Evolutionary conservation across 2,888 invertebrate species (phyloP).

Genomic region (Gerris lacustris): DNA sequence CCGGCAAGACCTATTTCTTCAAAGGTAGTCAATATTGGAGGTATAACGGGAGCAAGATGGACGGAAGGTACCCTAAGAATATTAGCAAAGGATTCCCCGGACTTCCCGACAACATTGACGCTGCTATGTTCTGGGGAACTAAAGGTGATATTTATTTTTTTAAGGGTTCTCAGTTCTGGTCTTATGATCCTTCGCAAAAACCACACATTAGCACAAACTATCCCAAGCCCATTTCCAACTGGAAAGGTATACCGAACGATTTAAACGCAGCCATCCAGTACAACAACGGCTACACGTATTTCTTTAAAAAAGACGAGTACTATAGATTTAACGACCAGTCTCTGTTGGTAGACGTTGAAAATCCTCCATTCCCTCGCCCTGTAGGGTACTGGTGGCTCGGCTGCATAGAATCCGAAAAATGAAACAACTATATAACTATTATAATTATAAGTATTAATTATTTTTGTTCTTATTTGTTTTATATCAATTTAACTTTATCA

Average conservation of each 20-base stretch:
- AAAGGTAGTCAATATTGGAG: slow-evolving; percentile 36
- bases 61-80: slow-evolving; percentile 77
- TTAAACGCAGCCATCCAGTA: not conserved
- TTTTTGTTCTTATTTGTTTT: too few relatives aligned
- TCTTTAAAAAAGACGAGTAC: not conserved
- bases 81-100: slow-evolving; percentile 90
- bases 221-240: not conserved
- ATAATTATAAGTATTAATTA: too few relatives aligned
- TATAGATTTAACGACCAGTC: not conserved
- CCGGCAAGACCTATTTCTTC: not conserved
- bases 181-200: not conserved
- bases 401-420: not conserved
- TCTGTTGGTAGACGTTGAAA: not conserved
- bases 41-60: slow-evolving; percentile 55
- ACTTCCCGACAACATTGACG: slow-evolving; percentile 84
- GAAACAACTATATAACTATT: too few relatives aligned
- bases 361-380: not conserved
- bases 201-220: not conserved
- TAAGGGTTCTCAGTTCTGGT: slow-evolving; percentile 84
- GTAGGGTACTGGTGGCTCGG: slow-evolving; percentile 1
- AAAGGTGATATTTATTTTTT: slow-evolving; percentile 96
- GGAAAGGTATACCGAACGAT: not conserved
- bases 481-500: too few relatives aligned
- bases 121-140: slow-evolving; percentile 91
- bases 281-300: not conserved